Evolutionary conservation across 2,113 vertebrate genomes (phyloP), one percentile per base, ranked within the genome.

Genomic region (Brachyhypopomus gauderio): DNA sequence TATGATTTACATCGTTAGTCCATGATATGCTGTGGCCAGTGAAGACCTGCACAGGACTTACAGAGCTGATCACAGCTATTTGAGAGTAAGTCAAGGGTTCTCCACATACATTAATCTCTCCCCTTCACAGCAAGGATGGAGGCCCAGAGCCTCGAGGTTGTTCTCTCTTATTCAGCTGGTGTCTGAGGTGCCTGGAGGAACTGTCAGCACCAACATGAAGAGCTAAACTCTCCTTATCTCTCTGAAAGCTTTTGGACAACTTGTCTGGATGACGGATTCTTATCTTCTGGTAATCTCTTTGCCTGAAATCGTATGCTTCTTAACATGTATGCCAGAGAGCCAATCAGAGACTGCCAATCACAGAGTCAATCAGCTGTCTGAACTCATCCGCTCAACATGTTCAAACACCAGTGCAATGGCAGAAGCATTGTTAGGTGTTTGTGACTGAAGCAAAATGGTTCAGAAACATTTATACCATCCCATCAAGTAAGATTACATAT

Each of bases 201-300:
- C 14, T 83, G 59, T 87, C 78, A 77, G 63, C 88, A 77, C 56
- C 72, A 73, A n/a, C 20, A 74, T 25, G 41, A 17, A 6, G 12
- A 52, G 22, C 55, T 41, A 80, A 76, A 23, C 27, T 70, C 14
- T 22, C 9, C 25, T 27, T 8, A n/a, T 80, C 52, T 66, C 38
- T 60, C 62, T 48, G 36, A 81, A 72, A 23, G 59, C 62, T 64
- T 58, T 6, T 27, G 55, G 77, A 77, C 25, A 69, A 2, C 66
- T 72, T 80, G 73, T 84, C 83, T 52, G 58, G 52, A 66, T 52
- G 77, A 80, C 76, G 23, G 60, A 78, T 45, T 27, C 22, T 56
- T 66, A 58, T 82, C 77, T 81, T 41, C 4, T 69, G 38, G 16
- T 17, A 59, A 56, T 64, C 64, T 76, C 19, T 63, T 60, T 45